Evolutionary conservation across 2,888 invertebrate species (phyloP).

Genomic region (Drosophila antonietae): DNA sequence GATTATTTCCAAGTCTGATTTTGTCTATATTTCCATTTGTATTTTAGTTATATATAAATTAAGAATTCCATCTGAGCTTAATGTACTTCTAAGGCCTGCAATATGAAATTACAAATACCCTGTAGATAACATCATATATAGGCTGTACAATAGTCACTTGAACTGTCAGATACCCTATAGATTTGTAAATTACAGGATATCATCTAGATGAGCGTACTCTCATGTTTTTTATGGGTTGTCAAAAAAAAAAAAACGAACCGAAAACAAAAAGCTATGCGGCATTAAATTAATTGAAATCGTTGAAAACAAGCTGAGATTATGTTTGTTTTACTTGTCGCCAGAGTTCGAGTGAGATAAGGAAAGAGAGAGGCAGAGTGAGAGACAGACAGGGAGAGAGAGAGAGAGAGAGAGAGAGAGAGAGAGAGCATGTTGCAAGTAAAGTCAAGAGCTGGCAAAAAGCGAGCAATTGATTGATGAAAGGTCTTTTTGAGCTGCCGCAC

Average conservation of each 20-base stretch:
- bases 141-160: too few species aligned
- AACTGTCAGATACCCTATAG: too few species aligned
- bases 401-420: background rate
- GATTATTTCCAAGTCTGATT: too few species aligned
- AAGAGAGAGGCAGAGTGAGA: background rate
- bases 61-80: too few species aligned
- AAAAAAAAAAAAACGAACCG: constrained; percentile 14
- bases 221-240: constrained; percentile 38
- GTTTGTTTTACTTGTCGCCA: constrained; percentile 52
- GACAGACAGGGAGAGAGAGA: too few species aligned
- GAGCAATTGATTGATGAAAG: constrained; percentile 24
- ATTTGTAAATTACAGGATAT: background rate
- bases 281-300: constrained; percentile 76
- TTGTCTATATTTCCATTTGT: too few species aligned
- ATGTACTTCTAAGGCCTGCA: too few species aligned
- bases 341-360: constrained; percentile 1
- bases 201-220: background rate
- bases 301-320: constrained; percentile 62
- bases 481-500: constrained; percentile 1
- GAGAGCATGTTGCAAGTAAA: constrained; percentile 1
- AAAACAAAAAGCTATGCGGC: constrained; percentile 42
- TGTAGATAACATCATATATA: too few species aligned
- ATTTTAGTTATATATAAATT: too few species aligned
- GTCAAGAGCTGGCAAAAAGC: constrained; percentile 2
- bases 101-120: too few species aligned